phyloP scores from a whole-genome alignment of 2,113 vertebrate genomes.

The Caracal caracal region DNA sequence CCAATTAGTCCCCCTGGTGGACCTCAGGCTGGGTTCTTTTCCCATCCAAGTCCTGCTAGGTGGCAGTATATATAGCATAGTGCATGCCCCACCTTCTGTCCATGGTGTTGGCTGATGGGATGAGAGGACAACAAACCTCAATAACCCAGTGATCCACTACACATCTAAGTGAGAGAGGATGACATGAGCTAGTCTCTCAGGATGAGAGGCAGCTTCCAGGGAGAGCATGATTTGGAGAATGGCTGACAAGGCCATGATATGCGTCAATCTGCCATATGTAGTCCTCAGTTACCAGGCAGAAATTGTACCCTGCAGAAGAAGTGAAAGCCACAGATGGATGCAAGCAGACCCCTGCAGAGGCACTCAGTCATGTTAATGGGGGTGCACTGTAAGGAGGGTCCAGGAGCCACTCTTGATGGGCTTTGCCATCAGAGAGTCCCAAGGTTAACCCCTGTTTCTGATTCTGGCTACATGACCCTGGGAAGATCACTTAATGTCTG shows the following conservation, averaged over 20 bases:
- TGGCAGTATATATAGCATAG: neutral
- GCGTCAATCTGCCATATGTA: rapidly evolving
- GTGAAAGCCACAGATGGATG: neutral
- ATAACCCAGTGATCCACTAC: neutral
- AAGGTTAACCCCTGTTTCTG: neutral
- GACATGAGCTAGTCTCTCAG: neutral
- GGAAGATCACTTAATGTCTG: neutral
- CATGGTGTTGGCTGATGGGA: neutral
- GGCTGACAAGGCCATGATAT: neutral
- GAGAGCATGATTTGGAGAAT: neutral
- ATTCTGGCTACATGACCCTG: neutral
- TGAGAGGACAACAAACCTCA: neutral
- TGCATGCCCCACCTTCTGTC: neutral
- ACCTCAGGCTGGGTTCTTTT: neutral
- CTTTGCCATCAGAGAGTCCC: neutral
- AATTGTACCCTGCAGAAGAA: neutral
- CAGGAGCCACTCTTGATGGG: neutral
- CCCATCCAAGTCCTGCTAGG: neutral
- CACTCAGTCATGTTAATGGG: rapidly evolving
- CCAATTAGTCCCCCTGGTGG: neutral
- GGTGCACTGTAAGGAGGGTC: neutral
- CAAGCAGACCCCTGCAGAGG: neutral
- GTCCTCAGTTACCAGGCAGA: neutral
- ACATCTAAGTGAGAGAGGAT: neutral
- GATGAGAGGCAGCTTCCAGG: neutral